Conservation (phyloP, 2,888 invertebrate genomes). For the Pogonocherus hispidulus region DNA sequence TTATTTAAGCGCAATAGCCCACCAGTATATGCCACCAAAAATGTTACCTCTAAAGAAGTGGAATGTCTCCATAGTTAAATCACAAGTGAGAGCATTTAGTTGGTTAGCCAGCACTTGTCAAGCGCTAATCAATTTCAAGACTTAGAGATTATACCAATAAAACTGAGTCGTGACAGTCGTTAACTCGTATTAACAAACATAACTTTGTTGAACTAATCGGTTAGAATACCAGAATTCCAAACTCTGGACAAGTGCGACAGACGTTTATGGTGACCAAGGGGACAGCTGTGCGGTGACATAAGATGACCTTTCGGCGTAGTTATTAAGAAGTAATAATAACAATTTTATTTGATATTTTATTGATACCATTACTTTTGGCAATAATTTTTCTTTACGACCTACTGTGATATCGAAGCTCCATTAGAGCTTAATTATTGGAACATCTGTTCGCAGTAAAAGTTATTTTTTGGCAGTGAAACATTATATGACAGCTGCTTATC, state of each 20-base stretch:
- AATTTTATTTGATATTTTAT: constrained; percentile 19
- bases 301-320: background rate
- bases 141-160: background rate
- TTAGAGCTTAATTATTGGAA: background rate
- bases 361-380: constrained; percentile 12
- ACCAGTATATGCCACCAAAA: no score
- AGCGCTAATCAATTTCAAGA: background rate
- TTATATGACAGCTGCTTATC: background rate
- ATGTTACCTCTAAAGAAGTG: no score
- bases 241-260: background rate
- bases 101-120: background rate
- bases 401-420: background rate
- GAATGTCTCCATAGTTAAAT: background rate
- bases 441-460: background rate
- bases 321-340: constrained; percentile 22
- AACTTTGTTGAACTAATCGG: background rate
- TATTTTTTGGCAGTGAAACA: background rate
- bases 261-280: background rate
- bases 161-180: constrained; percentile 9
- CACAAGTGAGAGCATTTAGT: background rate
- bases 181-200: constrained; percentile 1
- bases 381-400: background rate
- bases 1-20: no score
- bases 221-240: constrained; percentile 1
- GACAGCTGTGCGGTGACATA: background rate